Base-by-base conservation (phyloP, 2,888 invertebrate genomes). In the Sericinus montela region DNA sequence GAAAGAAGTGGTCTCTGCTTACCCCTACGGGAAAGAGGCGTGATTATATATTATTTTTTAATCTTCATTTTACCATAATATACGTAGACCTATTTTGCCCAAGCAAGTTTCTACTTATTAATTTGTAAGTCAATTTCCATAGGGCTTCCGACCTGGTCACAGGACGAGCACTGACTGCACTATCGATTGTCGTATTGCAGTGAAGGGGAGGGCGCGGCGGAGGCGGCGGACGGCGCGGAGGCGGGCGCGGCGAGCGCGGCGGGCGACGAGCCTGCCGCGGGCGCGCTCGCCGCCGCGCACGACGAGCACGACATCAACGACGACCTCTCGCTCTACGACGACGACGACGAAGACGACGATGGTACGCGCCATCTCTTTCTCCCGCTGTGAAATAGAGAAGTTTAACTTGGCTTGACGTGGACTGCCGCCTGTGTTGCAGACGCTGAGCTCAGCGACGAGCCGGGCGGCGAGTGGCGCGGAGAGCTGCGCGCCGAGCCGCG, bases 221-320 rank as follows among this genome's bases (percentile, higher is more conserved):
- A 39, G 8, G 37, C 28, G 35, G 34, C 13, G n/a, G 32, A 16
- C 50, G 36, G 35, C 49, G 45, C 4, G 32, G 19, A 75, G 46
- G 89, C 90, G 72, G 75, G 88, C 74, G 56, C 86, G 74, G 90
- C 53, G 60, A 87, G 68, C 95, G 28, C 16, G 9, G 37, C 39
- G 6, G 52, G 52, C 19, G 54, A 11, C 3, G 29, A 41, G 6
- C 19, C 19, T 5, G 19, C 2, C 19, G 44, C 13, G 41, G 37
- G 93, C 59, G 94, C 95, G 0, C 84, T 37, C 25, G 48, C 37
- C 14, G 57, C 41, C 14, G 46, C 45, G n/a, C 51, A 35, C 53
- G 37, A 23, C 48, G 56, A 30, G 40, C 59, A 45, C 39, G 28
- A 41, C 39, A 47, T 34, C 19, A 51, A 32, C 45, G 51, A 48